Conservation (phyloP, 2,113 vertebrate genomes). For the Daboia siamensis region DNA sequence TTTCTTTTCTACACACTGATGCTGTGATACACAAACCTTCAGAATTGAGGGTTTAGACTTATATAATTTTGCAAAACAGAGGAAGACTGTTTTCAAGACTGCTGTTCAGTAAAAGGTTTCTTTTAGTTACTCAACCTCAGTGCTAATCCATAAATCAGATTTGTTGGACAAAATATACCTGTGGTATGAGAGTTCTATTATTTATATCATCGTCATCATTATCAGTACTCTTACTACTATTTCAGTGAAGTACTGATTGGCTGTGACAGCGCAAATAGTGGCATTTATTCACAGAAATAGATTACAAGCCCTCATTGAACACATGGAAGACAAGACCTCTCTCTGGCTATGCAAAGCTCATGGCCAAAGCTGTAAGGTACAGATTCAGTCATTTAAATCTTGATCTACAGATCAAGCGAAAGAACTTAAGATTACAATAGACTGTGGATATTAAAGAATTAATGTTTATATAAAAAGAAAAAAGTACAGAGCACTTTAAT, state of each 20-base stretch:
- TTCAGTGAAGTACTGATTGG: not conserved
- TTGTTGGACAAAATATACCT: not conserved
- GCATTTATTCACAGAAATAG: not conserved
- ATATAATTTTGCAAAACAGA: not conserved
- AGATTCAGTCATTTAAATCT: constrained; percentile 16
- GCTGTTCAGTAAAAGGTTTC: not conserved
- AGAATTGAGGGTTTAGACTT: not conserved
- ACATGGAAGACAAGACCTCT: not conserved
- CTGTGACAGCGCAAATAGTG: not conserved
- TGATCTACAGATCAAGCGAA: not conserved
- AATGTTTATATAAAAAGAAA: not conserved
- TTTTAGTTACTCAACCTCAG: not conserved
- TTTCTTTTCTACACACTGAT: constrained; percentile 9
- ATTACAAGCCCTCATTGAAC: not conserved
- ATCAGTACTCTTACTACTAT: not conserved
- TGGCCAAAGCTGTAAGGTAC: constrained; percentile 10
- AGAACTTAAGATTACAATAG: not conserved
- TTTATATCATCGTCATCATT: not conserved
- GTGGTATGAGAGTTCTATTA: not conserved
- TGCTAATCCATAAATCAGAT: not conserved
- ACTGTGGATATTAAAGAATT: not conserved
- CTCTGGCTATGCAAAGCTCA: constrained; percentile 6
- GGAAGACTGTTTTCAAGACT: constrained; percentile 3
- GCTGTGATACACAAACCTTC: not conserved
- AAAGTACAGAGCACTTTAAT: not conserved